Conservation (phyloP, 1,140 invertebrate species). For the Bombus confusus region DNA sequence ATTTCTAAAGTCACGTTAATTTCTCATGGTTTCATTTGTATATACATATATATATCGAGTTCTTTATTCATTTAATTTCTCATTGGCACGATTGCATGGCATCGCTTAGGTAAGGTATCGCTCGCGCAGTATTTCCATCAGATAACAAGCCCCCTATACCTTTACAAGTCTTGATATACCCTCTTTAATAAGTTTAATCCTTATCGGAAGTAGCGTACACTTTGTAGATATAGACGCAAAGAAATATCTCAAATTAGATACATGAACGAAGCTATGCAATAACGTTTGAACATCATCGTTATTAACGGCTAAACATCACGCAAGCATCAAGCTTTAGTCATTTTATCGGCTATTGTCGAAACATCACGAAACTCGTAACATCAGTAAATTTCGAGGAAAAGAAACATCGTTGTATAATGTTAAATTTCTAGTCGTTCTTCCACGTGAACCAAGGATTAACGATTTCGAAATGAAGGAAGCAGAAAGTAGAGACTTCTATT, state of each 20-base stretch:
- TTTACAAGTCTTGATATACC: not conserved
- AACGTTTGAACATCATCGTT: not conserved
- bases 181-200: slow-evolving; percentile 43
- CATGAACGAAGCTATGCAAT: too few relatives aligned
- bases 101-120: slow-evolving; percentile 67
- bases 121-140: slow-evolving; percentile 57
- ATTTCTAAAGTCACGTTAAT: slow-evolving; percentile 7
- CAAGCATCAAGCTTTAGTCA: not conserved
- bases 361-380: not conserved
- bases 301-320: not conserved
- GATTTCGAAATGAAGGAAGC: not conserved
- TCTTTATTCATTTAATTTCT: slow-evolving; percentile 54
- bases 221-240: slow-evolving; percentile 11
- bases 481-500: not conserved
- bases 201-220: slow-evolving; percentile 29
- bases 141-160: not conserved
- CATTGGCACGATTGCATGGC: slow-evolving; percentile 74
- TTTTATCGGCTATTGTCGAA: not conserved
- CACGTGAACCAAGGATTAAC: slow-evolving; percentile 4
- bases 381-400: not conserved
- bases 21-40: slow-evolving; percentile 51
- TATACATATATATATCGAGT: slow-evolving; percentile 29
- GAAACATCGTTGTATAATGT: not conserved
- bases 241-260: not conserved
- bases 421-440: slow-evolving; percentile 24